Evolutionary conservation across 1,140 invertebrate species (phyloP).

Genomic region (Halotydeus destructor): DNA sequence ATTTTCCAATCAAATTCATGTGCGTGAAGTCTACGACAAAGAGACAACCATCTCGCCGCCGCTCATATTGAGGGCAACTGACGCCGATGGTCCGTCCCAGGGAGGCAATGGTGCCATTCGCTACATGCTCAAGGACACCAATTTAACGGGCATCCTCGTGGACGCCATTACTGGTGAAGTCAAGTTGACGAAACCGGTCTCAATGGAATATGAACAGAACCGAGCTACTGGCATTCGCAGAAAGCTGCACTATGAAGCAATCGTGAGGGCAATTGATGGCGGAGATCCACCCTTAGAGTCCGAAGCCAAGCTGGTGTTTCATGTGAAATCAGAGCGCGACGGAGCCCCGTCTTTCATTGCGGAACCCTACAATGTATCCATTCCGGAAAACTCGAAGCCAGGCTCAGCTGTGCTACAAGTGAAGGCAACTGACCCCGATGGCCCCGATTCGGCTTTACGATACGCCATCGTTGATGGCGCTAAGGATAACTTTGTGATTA

Average conservation of each 20-base stretch:
- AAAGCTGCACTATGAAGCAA: slow-evolving; percentile 39
- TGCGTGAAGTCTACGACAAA: slow-evolving; percentile 34
- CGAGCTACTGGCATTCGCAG: slow-evolving; percentile 26
- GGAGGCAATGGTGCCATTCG: slow-evolving; percentile 41
- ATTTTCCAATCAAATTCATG: slow-evolving; percentile 15
- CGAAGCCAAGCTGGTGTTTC: slow-evolving; percentile 38
- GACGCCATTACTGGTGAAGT: slow-evolving; percentile 45
- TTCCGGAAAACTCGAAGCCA: slow-evolving; percentile 41
- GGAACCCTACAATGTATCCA: slow-evolving; percentile 14
- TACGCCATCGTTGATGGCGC: slow-evolving; percentile 50
- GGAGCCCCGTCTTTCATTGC: slow-evolving; percentile 45
- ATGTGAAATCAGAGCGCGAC: slow-evolving; percentile 32
- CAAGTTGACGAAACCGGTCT: slow-evolving; percentile 24
- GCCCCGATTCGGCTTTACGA: slow-evolving; percentile 39
- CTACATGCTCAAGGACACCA: slow-evolving; percentile 43
- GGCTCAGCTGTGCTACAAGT: slow-evolving; percentile 33
- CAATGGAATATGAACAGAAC: slow-evolving; percentile 9
- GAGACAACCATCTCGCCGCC: slow-evolving; percentile 46
- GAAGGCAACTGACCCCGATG: slow-evolving; percentile 36
- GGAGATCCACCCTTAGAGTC: slow-evolving; percentile 37
- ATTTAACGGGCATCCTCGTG: slow-evolving; percentile 26
- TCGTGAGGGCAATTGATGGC: slow-evolving; percentile 42
- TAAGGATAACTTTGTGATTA: slow-evolving; percentile 54
- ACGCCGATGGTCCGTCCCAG: slow-evolving; percentile 33
- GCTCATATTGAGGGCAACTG: slow-evolving; percentile 34